phyloP scores from a whole-genome alignment of 2,797 vertebrate species.

The Sebastes iracundus region DNA sequence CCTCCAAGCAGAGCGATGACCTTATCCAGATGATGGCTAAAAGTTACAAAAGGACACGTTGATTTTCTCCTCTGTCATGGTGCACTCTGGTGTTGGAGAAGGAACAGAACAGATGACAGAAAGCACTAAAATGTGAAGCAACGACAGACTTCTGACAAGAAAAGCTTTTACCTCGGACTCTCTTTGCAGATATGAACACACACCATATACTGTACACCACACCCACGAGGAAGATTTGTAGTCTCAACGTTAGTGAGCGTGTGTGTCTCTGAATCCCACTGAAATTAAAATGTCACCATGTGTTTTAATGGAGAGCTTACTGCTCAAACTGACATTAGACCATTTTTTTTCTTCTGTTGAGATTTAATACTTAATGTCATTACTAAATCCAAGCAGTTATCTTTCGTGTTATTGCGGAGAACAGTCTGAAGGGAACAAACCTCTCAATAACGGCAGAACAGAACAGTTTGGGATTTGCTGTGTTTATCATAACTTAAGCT shows the following conservation, averaged over 20 bases:
- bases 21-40: constrained; percentile 21
- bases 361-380: constrained; percentile 33
- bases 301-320: constrained; percentile 37
- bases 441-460: neutral
- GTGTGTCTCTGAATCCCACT: neutral
- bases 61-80: constrained; percentile 10
- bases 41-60: constrained; percentile 10
- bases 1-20: constrained; percentile 16
- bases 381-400: constrained; percentile 19
- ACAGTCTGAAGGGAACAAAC: neutral
- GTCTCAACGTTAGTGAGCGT: neutral
- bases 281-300: constrained; percentile 50
- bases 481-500: neutral
- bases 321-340: constrained; percentile 28
- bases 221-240: neutral
- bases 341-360: neutral
- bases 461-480: neutral
- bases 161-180: constrained; percentile 28
- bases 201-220: neutral
- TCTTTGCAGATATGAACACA: neutral
- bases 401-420: neutral
- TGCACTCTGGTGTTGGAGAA: constrained; percentile 6
- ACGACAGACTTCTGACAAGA: constrained; percentile 3
- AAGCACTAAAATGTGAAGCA: constrained; percentile 5
- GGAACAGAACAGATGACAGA: neutral